These are phyloP conservation scores for Aphelenchoides besseyi DNA, from an alignment of 1,140 invertebrate species.

Conservation along the genomic window DNA sequence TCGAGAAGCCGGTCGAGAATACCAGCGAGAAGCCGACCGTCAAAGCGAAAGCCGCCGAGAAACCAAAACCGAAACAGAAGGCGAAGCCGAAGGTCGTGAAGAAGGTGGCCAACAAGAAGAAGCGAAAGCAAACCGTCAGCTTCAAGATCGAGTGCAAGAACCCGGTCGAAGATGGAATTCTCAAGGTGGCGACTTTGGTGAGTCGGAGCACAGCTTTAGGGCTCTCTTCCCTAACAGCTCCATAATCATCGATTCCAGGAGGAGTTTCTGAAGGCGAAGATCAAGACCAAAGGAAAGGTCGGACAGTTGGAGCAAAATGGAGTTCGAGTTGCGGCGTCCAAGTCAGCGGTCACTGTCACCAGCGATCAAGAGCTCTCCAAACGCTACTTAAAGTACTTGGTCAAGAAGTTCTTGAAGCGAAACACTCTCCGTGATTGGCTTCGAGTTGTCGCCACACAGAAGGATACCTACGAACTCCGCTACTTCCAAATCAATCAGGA, in stretches of 20 bases:
- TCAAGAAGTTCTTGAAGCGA: constrained; percentile 99
- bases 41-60: constrained; percentile 23
- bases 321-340: constrained; percentile 80
- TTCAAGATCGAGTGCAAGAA: constrained; percentile 96
- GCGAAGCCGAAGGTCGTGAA: constrained; percentile 31
- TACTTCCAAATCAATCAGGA: constrained; percentile 79
- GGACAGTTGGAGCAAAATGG: constrained; percentile 86
- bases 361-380: constrained; percentile 61
- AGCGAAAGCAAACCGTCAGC: constrained; percentile 86
- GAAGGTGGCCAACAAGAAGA: constrained; percentile 68
- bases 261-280: constrained; percentile 86
- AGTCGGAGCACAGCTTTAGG: constrained; percentile 65
- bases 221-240: neutral
- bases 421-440: constrained; percentile 98
- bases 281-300: constrained; percentile 93
- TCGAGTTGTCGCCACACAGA: constrained; percentile 89
- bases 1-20: neutral
- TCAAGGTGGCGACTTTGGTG: constrained; percentile 93
- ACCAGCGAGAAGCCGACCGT: neutral
- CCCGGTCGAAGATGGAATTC: constrained; percentile 97
- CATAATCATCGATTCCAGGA: constrained; percentile 70
- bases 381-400: constrained; percentile 72
- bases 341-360: constrained; percentile 85
- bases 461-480: constrained; percentile 91
- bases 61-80: constrained; percentile 26